These are phyloP conservation scores for Sialia sialis DNA, from an alignment of 2,113 vertebrate species.

Conservation along the genomic window DNA sequence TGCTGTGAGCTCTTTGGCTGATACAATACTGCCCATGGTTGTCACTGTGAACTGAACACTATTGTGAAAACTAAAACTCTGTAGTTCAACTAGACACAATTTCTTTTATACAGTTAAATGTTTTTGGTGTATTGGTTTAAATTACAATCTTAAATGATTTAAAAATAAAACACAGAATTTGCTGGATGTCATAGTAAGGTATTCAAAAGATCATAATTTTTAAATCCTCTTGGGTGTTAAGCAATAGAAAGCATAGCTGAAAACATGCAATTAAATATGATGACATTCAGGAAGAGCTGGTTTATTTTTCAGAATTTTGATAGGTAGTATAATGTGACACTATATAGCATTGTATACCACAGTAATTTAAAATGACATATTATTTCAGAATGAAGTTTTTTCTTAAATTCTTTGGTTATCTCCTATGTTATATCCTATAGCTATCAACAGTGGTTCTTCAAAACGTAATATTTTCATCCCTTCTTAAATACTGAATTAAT, in stretches of 20 bases:
- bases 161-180: neutral
- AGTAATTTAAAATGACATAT: neutral
- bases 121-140: neutral
- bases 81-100: neutral
- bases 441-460: neutral
- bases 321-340: neutral
- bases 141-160: neutral
- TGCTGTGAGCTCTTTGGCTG: neutral
- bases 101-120: neutral
- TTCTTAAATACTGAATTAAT: neutral
- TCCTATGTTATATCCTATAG: neutral
- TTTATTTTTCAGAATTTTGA: neutral
- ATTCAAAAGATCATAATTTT: neutral
- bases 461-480: neutral
- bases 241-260: neutral
- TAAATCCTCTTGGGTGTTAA: neutral
- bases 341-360: neutral
- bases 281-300: neutral
- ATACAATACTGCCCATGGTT: neutral
- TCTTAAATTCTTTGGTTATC: neutral
- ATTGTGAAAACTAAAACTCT: neutral
- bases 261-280: neutral
- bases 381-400: neutral
- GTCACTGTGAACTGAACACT: neutral
- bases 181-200: neutral